These are phyloP conservation scores for Numida meleagris DNA, from an alignment of 2,113 vertebrate genomes.

Conservation along the genomic window DNA sequence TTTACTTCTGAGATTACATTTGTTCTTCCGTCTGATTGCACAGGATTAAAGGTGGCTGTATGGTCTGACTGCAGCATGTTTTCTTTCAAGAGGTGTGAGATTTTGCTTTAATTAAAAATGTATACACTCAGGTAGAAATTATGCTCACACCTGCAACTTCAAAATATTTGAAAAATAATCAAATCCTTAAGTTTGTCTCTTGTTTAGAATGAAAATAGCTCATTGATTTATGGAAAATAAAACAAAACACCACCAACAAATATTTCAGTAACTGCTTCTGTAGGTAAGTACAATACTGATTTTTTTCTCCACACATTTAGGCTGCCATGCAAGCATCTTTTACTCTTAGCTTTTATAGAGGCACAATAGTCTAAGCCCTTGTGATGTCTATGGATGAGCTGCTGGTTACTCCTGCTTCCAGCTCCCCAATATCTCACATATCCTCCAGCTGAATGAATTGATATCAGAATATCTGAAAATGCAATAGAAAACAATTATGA, in stretches of 20 bases:
- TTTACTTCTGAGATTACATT: background rate
- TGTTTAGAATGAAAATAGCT: constrained; percentile 2
- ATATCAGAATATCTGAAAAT: background rate
- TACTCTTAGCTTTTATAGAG: background rate
- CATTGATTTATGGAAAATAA: background rate
- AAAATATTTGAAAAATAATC: constrained; percentile 42
- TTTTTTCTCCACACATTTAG: background rate
- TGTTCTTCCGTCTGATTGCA: background rate
- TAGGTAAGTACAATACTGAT: background rate
- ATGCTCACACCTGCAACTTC: constrained; percentile 13
- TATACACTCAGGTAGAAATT: background rate
- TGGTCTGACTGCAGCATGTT: background rate
- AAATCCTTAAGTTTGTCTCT: background rate
- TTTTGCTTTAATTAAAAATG: background rate
- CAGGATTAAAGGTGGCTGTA: background rate
- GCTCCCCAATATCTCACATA: background rate
- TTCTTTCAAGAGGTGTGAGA: background rate
- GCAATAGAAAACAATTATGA: background rate
- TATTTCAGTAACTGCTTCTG: background rate
- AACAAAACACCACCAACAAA: background rate
- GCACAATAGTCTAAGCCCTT: background rate
- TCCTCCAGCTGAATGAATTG: background rate
- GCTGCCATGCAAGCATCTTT: background rate
- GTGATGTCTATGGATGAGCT: background rate
- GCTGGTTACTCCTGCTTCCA: background rate